Base-by-base conservation (phyloP, 2,888 invertebrate genomes). In the Nemotelus pantherinus region DNA sequence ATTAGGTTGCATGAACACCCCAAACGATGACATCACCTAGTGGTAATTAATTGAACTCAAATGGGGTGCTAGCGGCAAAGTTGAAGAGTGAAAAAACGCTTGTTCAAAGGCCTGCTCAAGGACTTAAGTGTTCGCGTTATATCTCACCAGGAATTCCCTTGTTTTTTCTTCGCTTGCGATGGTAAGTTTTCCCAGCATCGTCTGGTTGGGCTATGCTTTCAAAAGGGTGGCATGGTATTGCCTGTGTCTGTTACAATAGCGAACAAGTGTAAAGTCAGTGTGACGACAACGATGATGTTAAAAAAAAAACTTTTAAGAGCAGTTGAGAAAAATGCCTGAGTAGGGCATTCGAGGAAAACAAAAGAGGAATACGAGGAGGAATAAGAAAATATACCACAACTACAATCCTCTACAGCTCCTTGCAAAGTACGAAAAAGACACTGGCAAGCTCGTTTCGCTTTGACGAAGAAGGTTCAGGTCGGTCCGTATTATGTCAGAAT, bases 1-100 rank as follows among this genome's bases (percentile, higher is more conserved):
- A 57, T 71, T 48, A 71, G 55, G 71, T 71, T 71, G 71, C 25
- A 41, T 3, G 43, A 71, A 71, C 71, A n/a, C 71, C 43, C 68
- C 10, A 6, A 55, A 55, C 48, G 44, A 71, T 55, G 44, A 55
- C 57, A 68, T 50, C 50, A 68, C 39, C 50, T 9, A 68, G 50
- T 50, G 68, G 68, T 41, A 68, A 68, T 47, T 50, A 68, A 68
- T 25, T 50, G 25, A 68, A 48, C 68, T 50, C 50, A 2, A 67
- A 45, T 47, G 39, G 39, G 47, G 47, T 47, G 39, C 7, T 58
- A 25, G 25, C 58, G 5, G 58, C 58, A 58, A 25, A 5, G n/a
- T n/a, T n/a, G 7, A 6, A 1, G n/a, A 7, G 7, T 25, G 47
- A 67, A 47, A n/a, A 67, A 67, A 45, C 10, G 47, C n/a, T 45